Evolutionary conservation across 1,140 invertebrate genomes (phyloP).

Genomic region (Teleogryllus occipitalis): DNA sequence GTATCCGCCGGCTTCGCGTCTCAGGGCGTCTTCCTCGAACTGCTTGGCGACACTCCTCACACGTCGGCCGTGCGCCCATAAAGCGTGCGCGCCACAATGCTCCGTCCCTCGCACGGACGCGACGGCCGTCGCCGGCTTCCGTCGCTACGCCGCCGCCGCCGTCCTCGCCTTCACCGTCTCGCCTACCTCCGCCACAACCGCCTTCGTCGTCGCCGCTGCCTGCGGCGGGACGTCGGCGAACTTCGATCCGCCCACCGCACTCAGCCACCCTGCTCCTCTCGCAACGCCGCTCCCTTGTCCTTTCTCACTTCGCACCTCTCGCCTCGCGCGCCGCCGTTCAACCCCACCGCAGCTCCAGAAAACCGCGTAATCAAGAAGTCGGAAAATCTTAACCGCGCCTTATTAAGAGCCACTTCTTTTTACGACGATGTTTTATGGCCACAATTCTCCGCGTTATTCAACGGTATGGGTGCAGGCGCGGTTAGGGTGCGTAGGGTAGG

Average conservation of each 20-base stretch:
- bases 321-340: background rate
- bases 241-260: no score
- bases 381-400: background rate
- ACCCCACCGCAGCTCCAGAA: background rate
- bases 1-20: no score
- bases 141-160: no score
- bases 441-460: background rate
- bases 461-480: background rate
- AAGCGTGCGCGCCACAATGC: background rate
- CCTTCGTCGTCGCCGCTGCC: no score
- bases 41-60: background rate
- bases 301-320: background rate
- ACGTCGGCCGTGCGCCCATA: background rate
- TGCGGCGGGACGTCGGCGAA: no score
- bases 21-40: background rate
- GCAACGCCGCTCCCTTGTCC: background rate
- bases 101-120: background rate
- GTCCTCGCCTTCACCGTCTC: no score
- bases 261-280: background rate
- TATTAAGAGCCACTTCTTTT: conserved; percentile 1
- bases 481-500: background rate
- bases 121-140: no score
- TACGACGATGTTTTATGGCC: background rate
- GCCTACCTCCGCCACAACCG: no score
- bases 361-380: background rate